Base-by-base conservation (phyloP, 2,113 vertebrate genomes). In the Sinocyclocheilus maitianheensis region DNA sequence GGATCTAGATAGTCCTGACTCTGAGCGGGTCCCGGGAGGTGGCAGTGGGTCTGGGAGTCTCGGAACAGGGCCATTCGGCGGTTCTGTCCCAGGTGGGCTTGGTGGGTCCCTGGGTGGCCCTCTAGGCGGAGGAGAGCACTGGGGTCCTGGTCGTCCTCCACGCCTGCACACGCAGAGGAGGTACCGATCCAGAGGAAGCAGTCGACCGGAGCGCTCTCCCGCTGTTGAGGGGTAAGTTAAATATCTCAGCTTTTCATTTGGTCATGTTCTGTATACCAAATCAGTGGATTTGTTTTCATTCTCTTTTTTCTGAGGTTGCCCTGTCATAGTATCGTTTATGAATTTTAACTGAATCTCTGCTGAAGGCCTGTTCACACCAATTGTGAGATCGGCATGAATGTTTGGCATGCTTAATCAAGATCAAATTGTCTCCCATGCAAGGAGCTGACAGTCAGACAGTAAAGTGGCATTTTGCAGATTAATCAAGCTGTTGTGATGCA, bases 151-250 rank as follows among this genome's bases (percentile, higher is more conserved):
- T 18, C 94, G 97, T 0, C 97, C 97, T 9, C 95, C 96, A 2
- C 95, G 97, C 51, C 90, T 97, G 86, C 96, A 97, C 78, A 91
- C 94, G 92, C 94, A 96, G 18, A 95, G 96, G 89, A 91, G 97
- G 89, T 97, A 96, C 89, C 90, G 97, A 5, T 95, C 97, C 77
- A 95, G 96, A 58, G 97, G 96, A 89, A 98, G 95, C 90, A 96
- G 95, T 16, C 95, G 97, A 62, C 97, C 98, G 0, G 97, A 98
- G 86, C 95, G 97, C 77, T 99, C 97, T 0, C 98, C 98, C 0
- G 97, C 98, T 30, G 97, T 99, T 6, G 97, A 99, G 90, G 97
- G 98, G 98, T 99, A 86, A 94, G 96, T 77, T 6, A 0, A 22
- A 62, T 11, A 55, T 20, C 1, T 53, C 13, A 58, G 11, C 22